These are phyloP conservation scores for Cyprinus carpio DNA, from an alignment of 2,113 vertebrate genomes.

Conservation along the genomic window DNA sequence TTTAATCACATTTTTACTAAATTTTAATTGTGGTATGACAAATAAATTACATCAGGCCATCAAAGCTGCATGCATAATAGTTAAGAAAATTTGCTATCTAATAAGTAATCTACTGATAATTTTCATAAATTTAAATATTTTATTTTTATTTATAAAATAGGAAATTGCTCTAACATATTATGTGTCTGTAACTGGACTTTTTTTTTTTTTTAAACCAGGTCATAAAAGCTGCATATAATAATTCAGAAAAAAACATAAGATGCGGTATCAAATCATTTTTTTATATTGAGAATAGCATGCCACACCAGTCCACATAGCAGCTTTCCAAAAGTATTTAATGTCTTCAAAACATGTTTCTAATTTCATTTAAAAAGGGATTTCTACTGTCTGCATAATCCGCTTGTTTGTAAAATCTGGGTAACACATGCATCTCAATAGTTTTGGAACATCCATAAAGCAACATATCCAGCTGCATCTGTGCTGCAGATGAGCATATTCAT, in stretches of 20 bases:
- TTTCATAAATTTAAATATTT: not conserved
- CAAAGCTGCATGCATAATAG: not conserved
- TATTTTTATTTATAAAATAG: not conserved
- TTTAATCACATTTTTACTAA: not conserved
- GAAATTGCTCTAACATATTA: not conserved
- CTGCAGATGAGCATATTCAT: not conserved
- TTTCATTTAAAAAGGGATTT: slow-evolving; percentile 13
- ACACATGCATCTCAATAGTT: not conserved
- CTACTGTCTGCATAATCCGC: not conserved
- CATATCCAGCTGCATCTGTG: not conserved
- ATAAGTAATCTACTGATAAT: too few species aligned
- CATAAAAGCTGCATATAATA: not conserved
- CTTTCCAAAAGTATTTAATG: not conserved
- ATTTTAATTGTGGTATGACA: not conserved
- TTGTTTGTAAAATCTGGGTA: slow-evolving; percentile 11
- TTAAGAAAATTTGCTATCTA: not conserved
- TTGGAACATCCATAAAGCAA: not conserved
- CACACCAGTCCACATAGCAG: not conserved
- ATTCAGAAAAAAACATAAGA: not conserved
- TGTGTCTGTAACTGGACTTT: not conserved
- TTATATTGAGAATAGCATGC: not conserved
- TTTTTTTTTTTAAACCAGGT: not conserved
- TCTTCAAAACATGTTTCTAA: not conserved
- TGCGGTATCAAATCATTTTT: not conserved
- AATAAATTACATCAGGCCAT: not conserved